Evolutionary conservation across 2,888 invertebrate genomes (phyloP), one percentile per base, ranked within the genome.

Genomic region (Drosophila testacea): DNA sequence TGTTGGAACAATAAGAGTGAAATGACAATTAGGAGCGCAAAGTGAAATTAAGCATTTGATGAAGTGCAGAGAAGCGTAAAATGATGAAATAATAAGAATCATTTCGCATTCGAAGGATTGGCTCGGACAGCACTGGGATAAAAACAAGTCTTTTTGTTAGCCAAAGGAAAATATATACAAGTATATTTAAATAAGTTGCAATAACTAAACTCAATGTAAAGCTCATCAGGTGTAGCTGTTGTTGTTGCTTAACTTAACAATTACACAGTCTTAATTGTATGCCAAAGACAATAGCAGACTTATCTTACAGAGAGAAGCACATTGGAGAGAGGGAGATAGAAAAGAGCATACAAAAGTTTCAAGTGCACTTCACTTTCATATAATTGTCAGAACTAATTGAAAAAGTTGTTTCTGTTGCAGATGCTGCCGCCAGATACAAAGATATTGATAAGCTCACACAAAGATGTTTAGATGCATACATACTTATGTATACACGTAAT

Each of bases 81-180:
- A 83, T 88, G 74, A 83, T 85, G 72, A 85, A 83, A 83, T 85
- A 77, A 88, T 82, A 88, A 73, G 41, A 70, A 81, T 50, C 56
- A 46, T 69, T 65, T 51, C 68, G 54, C 34, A 72, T 66, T 51
- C 65, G 60, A 59, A 51, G 54, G 11, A 60, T 69, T 42, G 59
- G 27, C 47, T 39, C 16, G 44, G 48, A 34, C 54, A 51, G 50
- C 46, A 22, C 32, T 30, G 38, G 27, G 3, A 27, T 13, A 28
- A 51, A 10, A n/a, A n/a, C 5, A 42, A 28, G 56, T 13, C 11
- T 6, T 0, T 44, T 32, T 27, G 6, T 3, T 22, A 22, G 34
- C 5, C 13, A 47, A 32, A 38, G 22, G 11, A 32, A 47, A 64
- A 46, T 47, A 67, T 73, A 78, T 67, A 64, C 67, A 63, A 73